Conservation (phyloP, 1,140 invertebrate genomes). For the Drosophila chauvacae region DNA sequence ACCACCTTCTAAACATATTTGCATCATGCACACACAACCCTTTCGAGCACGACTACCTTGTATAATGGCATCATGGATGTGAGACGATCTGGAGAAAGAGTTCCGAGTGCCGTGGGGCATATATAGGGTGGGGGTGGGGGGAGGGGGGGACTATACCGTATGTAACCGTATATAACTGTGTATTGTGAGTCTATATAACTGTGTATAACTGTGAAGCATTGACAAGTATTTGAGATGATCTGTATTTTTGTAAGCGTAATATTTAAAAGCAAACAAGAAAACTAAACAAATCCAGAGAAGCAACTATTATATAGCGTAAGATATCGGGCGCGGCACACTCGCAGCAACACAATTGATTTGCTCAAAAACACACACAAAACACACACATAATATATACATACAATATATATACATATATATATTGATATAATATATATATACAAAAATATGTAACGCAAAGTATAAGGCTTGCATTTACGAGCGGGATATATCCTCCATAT, state of each 20-base stretch:
- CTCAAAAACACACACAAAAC: slow-evolving; percentile 53
- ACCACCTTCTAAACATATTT: neutral
- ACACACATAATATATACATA: slow-evolving; percentile 32
- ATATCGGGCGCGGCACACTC: slow-evolving; percentile 41
- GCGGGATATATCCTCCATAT: slow-evolving; percentile 50
- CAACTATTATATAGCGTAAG: slow-evolving; percentile 52
- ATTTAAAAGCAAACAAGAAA: slow-evolving; percentile 48
- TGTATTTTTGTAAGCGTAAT: slow-evolving; percentile 82
- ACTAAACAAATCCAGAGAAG: slow-evolving; percentile 32
- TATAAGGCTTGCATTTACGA: slow-evolving; percentile 61
- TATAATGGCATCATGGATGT: neutral
- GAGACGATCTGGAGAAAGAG: neutral
- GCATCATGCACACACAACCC: neutral
- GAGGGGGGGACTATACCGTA: slow-evolving; percentile 24
- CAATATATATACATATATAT: slow-evolving; percentile 15
- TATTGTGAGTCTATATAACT: slow-evolving; percentile 68
- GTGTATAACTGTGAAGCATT: slow-evolving; percentile 77
- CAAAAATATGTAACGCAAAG: slow-evolving; percentile 49
- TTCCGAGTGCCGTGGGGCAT: slow-evolving; percentile 4
- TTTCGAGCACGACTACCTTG: neutral
- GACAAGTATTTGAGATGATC: slow-evolving; percentile 79
- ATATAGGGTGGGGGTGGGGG: neutral
- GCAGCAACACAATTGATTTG: slow-evolving; percentile 62
- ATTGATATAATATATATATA: slow-evolving; percentile 40
- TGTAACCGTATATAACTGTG: slow-evolving; percentile 55